Evolutionary conservation across 1,140 invertebrate genomes (phyloP).

Genomic region (Trichonephila clavipes): DNA sequence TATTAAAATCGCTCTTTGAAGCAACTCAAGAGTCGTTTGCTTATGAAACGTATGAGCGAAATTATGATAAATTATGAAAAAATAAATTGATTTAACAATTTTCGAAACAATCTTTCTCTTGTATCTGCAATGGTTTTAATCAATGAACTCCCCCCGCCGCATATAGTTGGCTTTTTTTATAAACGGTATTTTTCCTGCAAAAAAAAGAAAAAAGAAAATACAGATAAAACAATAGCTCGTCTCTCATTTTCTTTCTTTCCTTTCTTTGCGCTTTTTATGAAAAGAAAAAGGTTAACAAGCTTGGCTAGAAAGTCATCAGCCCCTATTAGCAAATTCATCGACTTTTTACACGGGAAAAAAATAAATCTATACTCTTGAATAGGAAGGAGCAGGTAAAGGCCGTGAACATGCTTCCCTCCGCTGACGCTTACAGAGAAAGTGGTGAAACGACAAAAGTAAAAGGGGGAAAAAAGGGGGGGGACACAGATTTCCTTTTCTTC

Average conservation of each 20-base stretch:
- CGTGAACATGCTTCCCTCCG: not conserved
- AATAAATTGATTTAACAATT: no score
- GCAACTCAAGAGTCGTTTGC: no score
- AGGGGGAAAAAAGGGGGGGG: not conserved
- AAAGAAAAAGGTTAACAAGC: not conserved
- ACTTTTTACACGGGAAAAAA: not conserved
- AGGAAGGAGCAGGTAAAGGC: not conserved
- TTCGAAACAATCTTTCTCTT: no score
- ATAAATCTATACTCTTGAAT: no score
- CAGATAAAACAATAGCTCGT: no score
- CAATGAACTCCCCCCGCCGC: not conserved
- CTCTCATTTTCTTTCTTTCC: not conserved
- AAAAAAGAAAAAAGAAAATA: not conserved
- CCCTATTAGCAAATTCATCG: not conserved
- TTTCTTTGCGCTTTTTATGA: not conserved
- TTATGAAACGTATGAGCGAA: no score
- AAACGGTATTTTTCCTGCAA: not conserved
- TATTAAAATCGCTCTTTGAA: no score
- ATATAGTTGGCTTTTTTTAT: not conserved
- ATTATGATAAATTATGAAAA: no score
- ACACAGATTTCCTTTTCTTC: slow-evolving; percentile 18
- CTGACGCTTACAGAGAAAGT: no score
- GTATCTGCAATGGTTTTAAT: no score
- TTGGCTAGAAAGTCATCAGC: not conserved
- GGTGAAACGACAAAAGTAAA: not conserved